Conservation (phyloP, 2,888 invertebrate genomes). For the Agonum fuliginosum region DNA sequence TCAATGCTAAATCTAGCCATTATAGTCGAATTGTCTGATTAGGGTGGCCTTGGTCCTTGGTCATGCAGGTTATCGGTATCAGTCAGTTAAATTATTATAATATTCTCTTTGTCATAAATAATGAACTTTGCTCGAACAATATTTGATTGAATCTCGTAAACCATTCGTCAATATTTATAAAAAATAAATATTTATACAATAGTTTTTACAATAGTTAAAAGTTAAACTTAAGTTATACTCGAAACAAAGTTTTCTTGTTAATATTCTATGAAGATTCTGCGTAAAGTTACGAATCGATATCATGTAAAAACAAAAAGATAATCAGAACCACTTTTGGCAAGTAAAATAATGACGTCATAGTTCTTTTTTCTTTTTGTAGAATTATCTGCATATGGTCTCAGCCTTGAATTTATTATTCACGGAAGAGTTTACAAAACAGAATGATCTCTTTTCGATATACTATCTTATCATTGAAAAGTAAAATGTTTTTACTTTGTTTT, state of each 20-base stretch:
- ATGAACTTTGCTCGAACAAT: conserved; percentile 21
- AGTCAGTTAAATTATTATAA: too few species aligned
- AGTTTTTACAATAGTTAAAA: background rate
- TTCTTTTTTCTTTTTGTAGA: background rate
- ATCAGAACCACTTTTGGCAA: background rate
- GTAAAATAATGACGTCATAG: background rate
- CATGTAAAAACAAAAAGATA: background rate
- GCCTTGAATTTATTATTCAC: background rate
- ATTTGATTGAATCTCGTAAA: background rate
- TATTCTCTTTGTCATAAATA: conserved; percentile 22
- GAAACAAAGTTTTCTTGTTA: background rate
- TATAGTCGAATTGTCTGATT: too few species aligned
- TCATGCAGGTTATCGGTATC: too few species aligned
- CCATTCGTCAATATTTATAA: background rate
- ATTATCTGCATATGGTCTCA: background rate
- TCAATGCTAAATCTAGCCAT: too few species aligned
- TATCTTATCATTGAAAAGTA: background rate
- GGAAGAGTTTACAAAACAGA: background rate
- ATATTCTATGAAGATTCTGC: background rate
- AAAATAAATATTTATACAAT: conserved; percentile 1
- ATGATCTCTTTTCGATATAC: background rate
- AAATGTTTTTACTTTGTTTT: background rate
- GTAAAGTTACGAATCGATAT: background rate
- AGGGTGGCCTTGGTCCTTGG: too few species aligned
- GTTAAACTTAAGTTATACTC: background rate